Conservation (phyloP, 2,797 vertebrate genomes). For the Xenopus petersii region DNA sequence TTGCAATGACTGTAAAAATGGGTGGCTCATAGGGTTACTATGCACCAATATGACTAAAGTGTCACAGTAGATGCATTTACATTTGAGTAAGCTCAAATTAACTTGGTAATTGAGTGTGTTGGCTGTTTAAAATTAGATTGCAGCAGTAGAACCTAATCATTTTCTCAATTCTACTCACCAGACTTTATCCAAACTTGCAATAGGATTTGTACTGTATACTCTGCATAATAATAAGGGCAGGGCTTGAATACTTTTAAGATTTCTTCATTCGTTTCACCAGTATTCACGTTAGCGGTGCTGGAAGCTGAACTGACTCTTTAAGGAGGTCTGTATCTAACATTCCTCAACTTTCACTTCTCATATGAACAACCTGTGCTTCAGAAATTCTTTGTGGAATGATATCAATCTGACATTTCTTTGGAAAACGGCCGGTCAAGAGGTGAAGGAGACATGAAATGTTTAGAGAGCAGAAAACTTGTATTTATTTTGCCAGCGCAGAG, state of each 20-base stretch:
- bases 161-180: too few species aligned
- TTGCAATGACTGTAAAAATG: too few species aligned
- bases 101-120: too few species aligned
- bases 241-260: not conserved
- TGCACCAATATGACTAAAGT: too few species aligned
- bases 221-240: too few species aligned
- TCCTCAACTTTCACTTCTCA: slow-evolving; percentile 3
- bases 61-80: too few species aligned
- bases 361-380: slow-evolving; percentile 6
- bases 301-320: not conserved
- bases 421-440: slow-evolving; percentile 34
- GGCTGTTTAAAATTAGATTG: too few species aligned
- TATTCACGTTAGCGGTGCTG: not conserved
- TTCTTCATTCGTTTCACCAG: not conserved
- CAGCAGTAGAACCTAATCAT: too few species aligned
- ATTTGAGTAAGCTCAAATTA: too few species aligned
- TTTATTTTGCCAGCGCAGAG: slow-evolving; percentile 38
- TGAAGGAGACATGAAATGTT: slow-evolving; percentile 35
- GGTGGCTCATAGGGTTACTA: too few species aligned
- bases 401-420: slow-evolving; percentile 18
- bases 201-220: too few species aligned
- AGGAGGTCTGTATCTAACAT: slow-evolving; percentile 8
- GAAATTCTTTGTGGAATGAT: slow-evolving; percentile 14
- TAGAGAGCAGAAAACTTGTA: slow-evolving; percentile 41
- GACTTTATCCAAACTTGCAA: too few species aligned